Evolutionary conservation across 2,113 vertebrate species (phyloP).

Genomic region (Ptychochromis oligacanthus): DNA sequence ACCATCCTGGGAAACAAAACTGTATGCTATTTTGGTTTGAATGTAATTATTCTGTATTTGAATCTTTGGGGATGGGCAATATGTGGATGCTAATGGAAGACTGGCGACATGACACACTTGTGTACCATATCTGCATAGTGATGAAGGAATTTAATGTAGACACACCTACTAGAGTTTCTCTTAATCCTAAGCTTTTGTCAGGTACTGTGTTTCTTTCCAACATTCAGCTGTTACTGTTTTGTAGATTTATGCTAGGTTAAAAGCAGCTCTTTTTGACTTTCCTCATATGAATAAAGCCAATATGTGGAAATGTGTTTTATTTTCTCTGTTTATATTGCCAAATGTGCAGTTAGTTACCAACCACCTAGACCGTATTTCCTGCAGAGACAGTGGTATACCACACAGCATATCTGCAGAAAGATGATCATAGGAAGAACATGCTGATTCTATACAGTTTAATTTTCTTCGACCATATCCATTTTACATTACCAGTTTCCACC

Average conservation of each 20-base stretch:
- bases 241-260: slow-evolving; percentile 2
- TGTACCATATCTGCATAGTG: background rate
- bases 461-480: background rate
- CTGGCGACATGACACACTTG: background rate
- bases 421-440: no score
- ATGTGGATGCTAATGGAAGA: background rate
- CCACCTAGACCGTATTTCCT: background rate
- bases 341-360: background rate
- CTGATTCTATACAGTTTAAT: no score
- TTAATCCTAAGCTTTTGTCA: background rate
- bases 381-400: no score
- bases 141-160: background rate
- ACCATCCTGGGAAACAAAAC: background rate
- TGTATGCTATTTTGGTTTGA: background rate
- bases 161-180: background rate
- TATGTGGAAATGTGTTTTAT: background rate
- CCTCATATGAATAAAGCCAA: slow-evolving; percentile 16
- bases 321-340: background rate
- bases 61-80: background rate
- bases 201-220: background rate
- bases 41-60: background rate
- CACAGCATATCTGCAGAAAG: no score
- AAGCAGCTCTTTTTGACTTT: slow-evolving; percentile 11
- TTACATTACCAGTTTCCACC: background rate
- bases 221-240: slow-evolving; percentile 1